Evolutionary conservation across 2,888 invertebrate species (phyloP).

Genomic region (Drosophila barbarae): DNA sequence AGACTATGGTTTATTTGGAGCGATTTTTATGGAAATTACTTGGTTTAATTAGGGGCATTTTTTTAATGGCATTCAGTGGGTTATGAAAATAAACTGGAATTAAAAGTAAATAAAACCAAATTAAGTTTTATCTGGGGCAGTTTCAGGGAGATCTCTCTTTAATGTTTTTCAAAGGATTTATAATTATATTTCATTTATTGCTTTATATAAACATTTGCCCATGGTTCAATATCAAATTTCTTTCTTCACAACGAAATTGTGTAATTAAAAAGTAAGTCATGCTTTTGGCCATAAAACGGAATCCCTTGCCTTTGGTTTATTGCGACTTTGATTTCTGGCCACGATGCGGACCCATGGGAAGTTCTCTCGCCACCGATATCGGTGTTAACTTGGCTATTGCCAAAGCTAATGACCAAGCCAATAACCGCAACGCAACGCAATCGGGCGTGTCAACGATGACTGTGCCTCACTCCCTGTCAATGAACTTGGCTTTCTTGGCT

Average conservation of each 20-base stretch:
- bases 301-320: conserved; percentile 11
- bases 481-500: conserved; percentile 49
- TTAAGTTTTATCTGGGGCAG: background rate
- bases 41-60: conserved; percentile 18
- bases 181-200: background rate
- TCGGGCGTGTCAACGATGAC: conserved; percentile 64
- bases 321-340: conserved; percentile 53
- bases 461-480: conserved; percentile 51
- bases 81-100: conserved; percentile 12
- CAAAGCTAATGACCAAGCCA: conserved; percentile 70
- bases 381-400: conserved; percentile 45
- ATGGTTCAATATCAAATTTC: background rate
- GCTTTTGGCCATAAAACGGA: conserved; percentile 4
- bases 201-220: background rate
- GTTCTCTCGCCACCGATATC: conserved; percentile 8
- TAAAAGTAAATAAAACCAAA: background rate
- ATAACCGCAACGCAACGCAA: conserved; percentile 63
- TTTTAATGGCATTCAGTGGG: conserved; percentile 9
- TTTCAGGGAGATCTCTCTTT: background rate
- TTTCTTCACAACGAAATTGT: background rate
- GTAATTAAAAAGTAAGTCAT: conserved; percentile 11
- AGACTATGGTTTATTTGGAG: conserved; percentile 21
- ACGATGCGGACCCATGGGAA: conserved; percentile 44
- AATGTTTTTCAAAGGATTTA: background rate
- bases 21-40: conserved; percentile 30